These are phyloP conservation scores for Babylonia areolata DNA, from an alignment of 1,140 invertebrate species.

Conservation along the genomic window DNA sequence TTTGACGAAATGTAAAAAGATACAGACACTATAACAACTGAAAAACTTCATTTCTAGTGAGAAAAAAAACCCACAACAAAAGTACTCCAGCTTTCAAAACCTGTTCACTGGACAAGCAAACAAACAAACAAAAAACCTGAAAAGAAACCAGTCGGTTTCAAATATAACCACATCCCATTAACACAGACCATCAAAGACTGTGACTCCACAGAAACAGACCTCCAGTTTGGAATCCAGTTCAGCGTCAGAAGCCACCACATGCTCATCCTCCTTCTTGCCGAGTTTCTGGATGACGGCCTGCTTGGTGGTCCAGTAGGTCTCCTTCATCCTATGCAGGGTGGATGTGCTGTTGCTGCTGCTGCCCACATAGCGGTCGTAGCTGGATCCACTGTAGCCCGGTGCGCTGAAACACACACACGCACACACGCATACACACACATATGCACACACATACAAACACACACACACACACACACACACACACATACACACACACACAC, in stretches of 20 bases:
- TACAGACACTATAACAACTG: too few species aligned
- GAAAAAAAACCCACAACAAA: too few species aligned
- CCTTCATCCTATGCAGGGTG: slow-evolving; percentile 89
- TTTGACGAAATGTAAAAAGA: too few species aligned
- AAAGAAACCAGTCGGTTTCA: too few species aligned
- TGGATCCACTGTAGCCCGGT: slow-evolving; percentile 70
- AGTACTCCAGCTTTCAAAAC: too few species aligned
- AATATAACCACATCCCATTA: too few species aligned
- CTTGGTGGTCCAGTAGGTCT: slow-evolving; percentile 99
- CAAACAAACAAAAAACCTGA: too few species aligned
- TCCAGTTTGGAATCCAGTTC: slow-evolving; percentile 98
- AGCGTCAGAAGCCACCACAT: slow-evolving; percentile 95
- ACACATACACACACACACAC: neutral
- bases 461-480: neutral
- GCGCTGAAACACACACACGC: slow-evolving; percentile 40
- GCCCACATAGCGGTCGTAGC: slow-evolving; percentile 74
- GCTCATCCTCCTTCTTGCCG: slow-evolving; percentile 98
- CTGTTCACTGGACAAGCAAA: too few species aligned
- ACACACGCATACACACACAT: neutral
- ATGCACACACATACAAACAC: neutral
- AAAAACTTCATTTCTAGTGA: too few species aligned
- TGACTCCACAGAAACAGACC: slow-evolving; percentile 66
- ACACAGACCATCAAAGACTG: too few species aligned
- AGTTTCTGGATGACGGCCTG: slow-evolving; percentile 95
- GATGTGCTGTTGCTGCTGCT: slow-evolving; percentile 76